Conservation (phyloP, 1,140 invertebrate species). For the Nautilus pompilius region DNA sequence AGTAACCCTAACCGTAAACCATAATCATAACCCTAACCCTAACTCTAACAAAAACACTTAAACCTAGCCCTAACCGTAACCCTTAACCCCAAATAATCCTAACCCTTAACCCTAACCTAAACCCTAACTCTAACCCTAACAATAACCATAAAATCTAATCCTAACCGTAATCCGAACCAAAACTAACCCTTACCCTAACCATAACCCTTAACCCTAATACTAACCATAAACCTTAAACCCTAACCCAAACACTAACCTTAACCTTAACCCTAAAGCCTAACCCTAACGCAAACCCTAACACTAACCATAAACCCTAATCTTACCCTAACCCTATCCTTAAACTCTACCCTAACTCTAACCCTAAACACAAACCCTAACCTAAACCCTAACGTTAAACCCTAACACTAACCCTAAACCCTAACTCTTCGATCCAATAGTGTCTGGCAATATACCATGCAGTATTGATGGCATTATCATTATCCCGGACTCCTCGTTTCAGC, state of each 20-base stretch:
- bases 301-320: background rate
- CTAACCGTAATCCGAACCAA: conserved; percentile 14
- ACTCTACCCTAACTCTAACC: conserved; percentile 6
- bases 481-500: too few species aligned
- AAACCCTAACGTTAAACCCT: too few species aligned
- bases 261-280: conserved; percentile 12
- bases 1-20: background rate
- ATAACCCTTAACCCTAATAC: conserved; percentile 7
- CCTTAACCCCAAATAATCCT: conserved; percentile 11
- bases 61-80: conserved; percentile 4
- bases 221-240: conserved; percentile 13
- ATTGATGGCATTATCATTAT: too few species aligned
- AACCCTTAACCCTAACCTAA: conserved; percentile 5
- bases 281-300: conserved; percentile 13
- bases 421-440: too few species aligned
- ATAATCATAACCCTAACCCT: conserved; percentile 13
- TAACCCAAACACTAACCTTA: conserved; percentile 9
- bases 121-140: conserved; percentile 17
- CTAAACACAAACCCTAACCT: too few species aligned
- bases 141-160: conserved; percentile 15
- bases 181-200: conserved; percentile 11
- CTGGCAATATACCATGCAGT: too few species aligned
- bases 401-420: too few species aligned
- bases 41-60: conserved; percentile 5
- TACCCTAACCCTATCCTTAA: conserved; percentile 7